Evolutionary conservation across 2,888 invertebrate genomes (phyloP), one percentile per base, ranked within the genome.

Genomic region (Dynastes grantii): DNA sequence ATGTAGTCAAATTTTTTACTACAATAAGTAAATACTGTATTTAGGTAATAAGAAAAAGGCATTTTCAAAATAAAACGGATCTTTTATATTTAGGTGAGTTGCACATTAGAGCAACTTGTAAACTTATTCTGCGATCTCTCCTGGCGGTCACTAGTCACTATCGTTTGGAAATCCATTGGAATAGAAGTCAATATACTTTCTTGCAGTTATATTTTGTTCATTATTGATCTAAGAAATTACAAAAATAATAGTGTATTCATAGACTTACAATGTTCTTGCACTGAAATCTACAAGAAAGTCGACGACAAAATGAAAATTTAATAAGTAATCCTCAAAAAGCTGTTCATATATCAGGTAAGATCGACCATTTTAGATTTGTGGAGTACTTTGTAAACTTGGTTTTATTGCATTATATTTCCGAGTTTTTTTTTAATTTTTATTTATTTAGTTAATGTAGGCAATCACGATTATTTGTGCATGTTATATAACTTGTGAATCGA

Each of bases 331-430:
- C 51, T 76, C 61, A 65, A 81, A 80, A 81, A 78, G 80, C 81
- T 80, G 81, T 80, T 76, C 77, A 76, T 80, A 64, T 67, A 77
- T 77, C 80, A 80, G 80, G 80, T 80, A 82, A 73, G 81, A 78
- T 76, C 81, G 75, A 79, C 80, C 81, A 80, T 82, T 81, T 79
- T 77, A 79, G 22, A 64, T 71, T 71, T 27, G 49, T 53, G 61
- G 51, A 71, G 79, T 79, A 79, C 73, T 79, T 79, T 73, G 71
- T 61, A 76, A 73, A 76, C 58, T 78, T 78, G 55, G 40, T 76
- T 78, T 75, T 78, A 68, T 76, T 61, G 53, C 49, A 71, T 78
- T 78, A 61, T 29, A 27, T 55, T 64, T 73, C 45, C 9, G 40
- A 71, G 22, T 45, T 58, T 63, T 29, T 58, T 77, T 70, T 77